Percentiles rank a stretch among this genome's conserved stretches.
These are phyloP conservation scores for Scelioninae gen. 2 DNA, from an alignment of 2,888 invertebrate species.

Conservation along the genomic window DNA sequence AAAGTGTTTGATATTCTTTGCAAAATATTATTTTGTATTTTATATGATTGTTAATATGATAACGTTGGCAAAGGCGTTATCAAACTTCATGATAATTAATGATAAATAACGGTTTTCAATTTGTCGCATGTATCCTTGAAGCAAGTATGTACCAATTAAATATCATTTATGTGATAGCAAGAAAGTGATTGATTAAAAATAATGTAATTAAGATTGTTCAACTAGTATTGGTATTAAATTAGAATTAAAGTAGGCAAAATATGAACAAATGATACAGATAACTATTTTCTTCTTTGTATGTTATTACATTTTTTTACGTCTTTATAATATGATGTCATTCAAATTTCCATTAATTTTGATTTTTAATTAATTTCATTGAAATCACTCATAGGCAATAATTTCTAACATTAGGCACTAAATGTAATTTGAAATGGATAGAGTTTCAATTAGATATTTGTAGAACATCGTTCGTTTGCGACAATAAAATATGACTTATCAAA, in stretches of 20 bases:
- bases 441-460: too few species aligned
- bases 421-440: too few species aligned
- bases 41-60: slow-evolving; percentile 5
- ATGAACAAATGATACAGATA: too few species aligned
- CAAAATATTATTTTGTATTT: not conserved
- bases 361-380: too few species aligned
- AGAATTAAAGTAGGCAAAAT: not conserved
- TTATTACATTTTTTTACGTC: too few species aligned
- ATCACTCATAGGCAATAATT: too few species aligned
- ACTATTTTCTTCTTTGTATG: too few species aligned
- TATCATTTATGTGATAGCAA: not conserved
- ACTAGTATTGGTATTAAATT: not conserved
- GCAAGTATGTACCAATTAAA: slow-evolving; percentile 23
- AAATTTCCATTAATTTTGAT: too few species aligned
- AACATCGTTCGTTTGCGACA: too few species aligned
- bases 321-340: too few species aligned
- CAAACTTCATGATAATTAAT: slow-evolving; percentile 12
- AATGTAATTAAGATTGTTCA: not conserved
- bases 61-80: slow-evolving; percentile 13
- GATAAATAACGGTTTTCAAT: slow-evolving; percentile 1
- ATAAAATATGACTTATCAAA: too few species aligned
- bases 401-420: too few species aligned
- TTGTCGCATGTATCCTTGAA: slow-evolving; percentile 2
- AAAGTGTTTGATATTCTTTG: not conserved
- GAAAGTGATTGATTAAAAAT: not conserved